phyloP scores from a whole-genome alignment of 2,888 invertebrate genomes.

The Catocala nupta region DNA sequence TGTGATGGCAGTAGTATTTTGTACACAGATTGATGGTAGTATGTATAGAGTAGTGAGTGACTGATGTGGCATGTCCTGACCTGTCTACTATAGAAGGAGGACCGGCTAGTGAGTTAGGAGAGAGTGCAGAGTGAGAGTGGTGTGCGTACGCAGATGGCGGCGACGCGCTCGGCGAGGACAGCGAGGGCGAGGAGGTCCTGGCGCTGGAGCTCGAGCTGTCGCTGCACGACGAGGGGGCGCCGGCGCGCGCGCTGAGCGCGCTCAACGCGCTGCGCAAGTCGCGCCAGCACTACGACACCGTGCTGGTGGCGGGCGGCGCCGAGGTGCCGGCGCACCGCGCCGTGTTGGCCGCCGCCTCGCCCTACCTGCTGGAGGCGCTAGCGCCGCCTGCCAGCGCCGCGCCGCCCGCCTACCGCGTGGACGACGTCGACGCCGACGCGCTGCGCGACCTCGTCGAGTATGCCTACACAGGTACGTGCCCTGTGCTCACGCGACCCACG shows the following conservation, averaged over 20 bases:
- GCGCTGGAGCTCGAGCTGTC: slow-evolving; percentile 78
- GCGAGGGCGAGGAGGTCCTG: slow-evolving; percentile 61
- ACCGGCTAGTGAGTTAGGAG: background rate
- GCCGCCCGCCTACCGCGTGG: slow-evolving; percentile 56
- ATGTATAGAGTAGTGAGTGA: no score
- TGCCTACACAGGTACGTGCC: slow-evolving; percentile 89
- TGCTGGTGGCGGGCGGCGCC: slow-evolving; percentile 90
- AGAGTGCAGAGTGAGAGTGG: background rate
- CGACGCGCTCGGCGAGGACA: slow-evolving; percentile 63
- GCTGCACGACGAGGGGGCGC: slow-evolving; percentile 87
- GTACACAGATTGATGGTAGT: no score
- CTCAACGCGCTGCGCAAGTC: slow-evolving; percentile 94
- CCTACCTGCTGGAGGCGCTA: slow-evolving; percentile 92
- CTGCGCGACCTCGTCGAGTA: slow-evolving; percentile 93
- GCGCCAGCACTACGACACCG: slow-evolving; percentile 95
- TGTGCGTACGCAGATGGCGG: slow-evolving; percentile 41
- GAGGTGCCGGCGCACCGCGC: slow-evolving; percentile 91
- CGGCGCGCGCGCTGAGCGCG: slow-evolving; percentile 88
- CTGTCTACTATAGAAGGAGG: no score
- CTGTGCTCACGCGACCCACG: no score
- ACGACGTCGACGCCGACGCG: slow-evolving; percentile 82
- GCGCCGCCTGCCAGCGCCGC: slow-evolving; percentile 84
- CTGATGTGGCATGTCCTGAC: no score
- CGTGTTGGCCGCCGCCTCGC: slow-evolving; percentile 92
- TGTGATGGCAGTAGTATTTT: no score